phyloP scores from a whole-genome alignment of 2,113 vertebrate genomes.

The Cyprinodon brontotheroides region DNA sequence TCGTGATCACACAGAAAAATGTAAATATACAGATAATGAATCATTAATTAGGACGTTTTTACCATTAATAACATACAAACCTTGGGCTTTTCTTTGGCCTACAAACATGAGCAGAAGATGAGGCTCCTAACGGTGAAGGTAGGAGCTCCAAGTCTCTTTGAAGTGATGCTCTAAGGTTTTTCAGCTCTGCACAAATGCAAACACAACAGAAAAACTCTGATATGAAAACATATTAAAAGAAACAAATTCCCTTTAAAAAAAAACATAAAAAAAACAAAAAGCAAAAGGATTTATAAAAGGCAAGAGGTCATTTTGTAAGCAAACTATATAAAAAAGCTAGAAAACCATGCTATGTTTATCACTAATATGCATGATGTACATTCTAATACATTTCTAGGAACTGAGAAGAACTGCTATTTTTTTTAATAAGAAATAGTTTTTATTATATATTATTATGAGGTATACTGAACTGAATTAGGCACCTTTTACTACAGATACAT shows the following conservation, averaged over 20 bases:
- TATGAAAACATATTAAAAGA: neutral
- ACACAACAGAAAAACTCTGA: neutral
- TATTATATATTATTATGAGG: too few relatives aligned
- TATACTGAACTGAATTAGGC: too few relatives aligned
- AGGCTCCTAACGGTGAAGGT: conserved; percentile 13
- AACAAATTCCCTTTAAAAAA: neutral
- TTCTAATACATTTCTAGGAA: too few relatives aligned
- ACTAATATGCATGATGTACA: too few relatives aligned
- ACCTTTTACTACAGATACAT: too few relatives aligned
- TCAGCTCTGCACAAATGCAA: conserved; percentile 57
- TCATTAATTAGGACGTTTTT: neutral
- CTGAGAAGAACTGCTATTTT: too few relatives aligned
- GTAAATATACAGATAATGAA: neutral
- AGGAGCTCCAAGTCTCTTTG: conserved; percentile 58
- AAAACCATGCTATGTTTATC: too few relatives aligned
- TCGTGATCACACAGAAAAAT: neutral
- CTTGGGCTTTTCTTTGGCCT: conserved; percentile 30
- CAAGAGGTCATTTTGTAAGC: neutral
- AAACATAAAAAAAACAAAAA: neutral
- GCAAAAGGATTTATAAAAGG: neutral
- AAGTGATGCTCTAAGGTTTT: conserved; percentile 60
- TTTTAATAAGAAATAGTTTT: too few relatives aligned
- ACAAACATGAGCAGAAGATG: neutral
- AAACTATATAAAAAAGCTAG: too few relatives aligned
- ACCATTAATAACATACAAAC: conserved; percentile 25